Base-by-base conservation (phyloP, 2,888 invertebrate genomes). In the Synanthedon andrenaeformis region DNA sequence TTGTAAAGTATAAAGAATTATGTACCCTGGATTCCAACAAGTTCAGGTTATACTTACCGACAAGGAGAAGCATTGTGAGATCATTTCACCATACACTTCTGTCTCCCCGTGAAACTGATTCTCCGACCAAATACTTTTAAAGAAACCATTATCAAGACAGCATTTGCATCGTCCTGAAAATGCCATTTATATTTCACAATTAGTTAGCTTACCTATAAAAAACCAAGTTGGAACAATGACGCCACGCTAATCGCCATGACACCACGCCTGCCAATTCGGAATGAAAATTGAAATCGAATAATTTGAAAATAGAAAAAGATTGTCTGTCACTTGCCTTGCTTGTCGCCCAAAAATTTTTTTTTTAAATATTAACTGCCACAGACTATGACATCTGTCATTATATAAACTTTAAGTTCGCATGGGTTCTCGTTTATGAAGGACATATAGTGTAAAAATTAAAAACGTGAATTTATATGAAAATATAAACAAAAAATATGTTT, bases 41-140 rank as follows among this genome's bases (percentile, higher is more conserved):
- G 35, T 35, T 35, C 35, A 35, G 35, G 3, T 45, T n/a, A 55
- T 56, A 71, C 75, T 77, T 60, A 82, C 82, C 56, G 67, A 56
- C 19, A 82, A 59, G 11, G 63, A 61, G 62, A 79, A 83, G 62
- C 82, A 82, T 54, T 82, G 66, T 2, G 63, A 59, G 2, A 83
- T 58, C 76, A 82, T 81, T 52, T 74, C 65, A 0, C 77, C 82
- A 52, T 77, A 82, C 11, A 74, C 60, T 67, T 77, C 78, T 0
- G 48, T 23, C 2, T 65, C 62, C 4, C 63, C 75, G 41, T 70
- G 62, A 19, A 51, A 62, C 4, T 49, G 42, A 52, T 78, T 59
- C 53, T 71, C 62, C 13, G 59, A 57, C 81, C 82, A 82, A 68
- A 82, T 67, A 52, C 66, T 69, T 57, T 69, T 72, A 42, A 79